Percentiles rank a stretch among this genome's conserved stretches.
Evolutionary conservation across 2,797 vertebrate species (phyloP).

Genomic region (Eleutherodactylus coqui): DNA sequence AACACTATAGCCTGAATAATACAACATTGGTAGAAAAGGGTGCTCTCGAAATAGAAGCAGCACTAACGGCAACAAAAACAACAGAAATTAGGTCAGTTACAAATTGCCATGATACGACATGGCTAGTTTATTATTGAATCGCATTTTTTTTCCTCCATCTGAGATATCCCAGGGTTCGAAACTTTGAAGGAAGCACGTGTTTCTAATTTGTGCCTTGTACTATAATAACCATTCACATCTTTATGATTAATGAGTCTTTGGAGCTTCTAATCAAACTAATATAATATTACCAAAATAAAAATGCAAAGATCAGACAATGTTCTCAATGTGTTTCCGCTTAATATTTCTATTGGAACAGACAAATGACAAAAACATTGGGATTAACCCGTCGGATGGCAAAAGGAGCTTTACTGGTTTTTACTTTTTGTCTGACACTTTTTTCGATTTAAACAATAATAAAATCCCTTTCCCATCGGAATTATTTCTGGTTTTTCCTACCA

Average conservation of each 20-base stretch:
- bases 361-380: constrained; percentile 1
- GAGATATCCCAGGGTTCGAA: constrained; percentile 21
- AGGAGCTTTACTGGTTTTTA: neutral
- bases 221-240: constrained; percentile 33
- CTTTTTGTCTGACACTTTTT: neutral
- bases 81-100: constrained; percentile 40
- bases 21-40: constrained; percentile 78
- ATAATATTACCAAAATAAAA: constrained; percentile 59
- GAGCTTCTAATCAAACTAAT: constrained; percentile 57
- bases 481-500: no score
- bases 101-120: constrained; percentile 37
- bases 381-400: constrained; percentile 22
- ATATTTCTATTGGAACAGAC: constrained; percentile 22
- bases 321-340: constrained; percentile 51
- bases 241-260: constrained; percentile 57
- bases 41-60: constrained; percentile 72
- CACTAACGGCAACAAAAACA: constrained; percentile 28
- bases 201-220: constrained; percentile 52
- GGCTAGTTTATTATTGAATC: constrained; percentile 40
- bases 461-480: no score
- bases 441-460: no score
- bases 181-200: constrained; percentile 49
- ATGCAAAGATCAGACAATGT: constrained; percentile 32
- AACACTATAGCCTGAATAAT: constrained; percentile 80
- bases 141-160: neutral